Conservation (phyloP, 2,888 invertebrate genomes). For the Myopa testacea region DNA sequence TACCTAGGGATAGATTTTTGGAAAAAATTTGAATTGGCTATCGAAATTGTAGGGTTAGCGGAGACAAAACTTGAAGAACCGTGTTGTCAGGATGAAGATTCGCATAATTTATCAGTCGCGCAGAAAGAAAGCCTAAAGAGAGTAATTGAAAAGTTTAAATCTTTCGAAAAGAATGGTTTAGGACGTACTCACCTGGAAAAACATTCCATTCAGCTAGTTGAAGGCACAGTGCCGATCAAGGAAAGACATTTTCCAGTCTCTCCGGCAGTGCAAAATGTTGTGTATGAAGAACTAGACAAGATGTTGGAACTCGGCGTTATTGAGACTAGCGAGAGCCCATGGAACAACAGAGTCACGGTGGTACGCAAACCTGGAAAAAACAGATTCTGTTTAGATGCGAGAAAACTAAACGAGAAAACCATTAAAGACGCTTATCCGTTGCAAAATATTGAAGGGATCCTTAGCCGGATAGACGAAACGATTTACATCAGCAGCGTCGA, state of each 20-base stretch:
- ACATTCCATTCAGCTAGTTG: neutral
- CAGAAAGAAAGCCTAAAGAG: no score
- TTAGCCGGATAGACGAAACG: slow-evolving; percentile 38
- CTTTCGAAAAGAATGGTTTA: neutral
- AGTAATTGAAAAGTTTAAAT: no score
- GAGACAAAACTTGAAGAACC: no score
- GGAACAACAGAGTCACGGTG: slow-evolving; percentile 36
- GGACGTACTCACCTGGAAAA: neutral
- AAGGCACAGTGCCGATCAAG: slow-evolving; percentile 24
- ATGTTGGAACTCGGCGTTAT: slow-evolving; percentile 20
- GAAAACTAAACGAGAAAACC: slow-evolving; percentile 39
- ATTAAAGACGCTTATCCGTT: slow-evolving; percentile 44
- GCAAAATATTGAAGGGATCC: slow-evolving; percentile 40
- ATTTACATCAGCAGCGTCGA: slow-evolving; percentile 40
- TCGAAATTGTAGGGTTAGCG: no score
- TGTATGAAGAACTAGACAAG: slow-evolving; percentile 7
- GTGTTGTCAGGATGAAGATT: neutral
- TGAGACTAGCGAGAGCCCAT: slow-evolving; percentile 23
- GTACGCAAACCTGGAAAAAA: slow-evolving; percentile 40
- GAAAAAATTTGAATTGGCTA: neutral
- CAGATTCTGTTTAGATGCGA: slow-evolving; percentile 41
- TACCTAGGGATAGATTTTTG: neutral
- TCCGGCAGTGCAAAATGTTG: slow-evolving; percentile 27
- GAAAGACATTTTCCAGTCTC: slow-evolving; percentile 22
- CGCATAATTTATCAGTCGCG: no score